Percentiles rank a stretch among this genome's conserved stretches.
Evolutionary conservation across 2,888 invertebrate species (phyloP).

Genomic region (Acanthopleura granulata): DNA sequence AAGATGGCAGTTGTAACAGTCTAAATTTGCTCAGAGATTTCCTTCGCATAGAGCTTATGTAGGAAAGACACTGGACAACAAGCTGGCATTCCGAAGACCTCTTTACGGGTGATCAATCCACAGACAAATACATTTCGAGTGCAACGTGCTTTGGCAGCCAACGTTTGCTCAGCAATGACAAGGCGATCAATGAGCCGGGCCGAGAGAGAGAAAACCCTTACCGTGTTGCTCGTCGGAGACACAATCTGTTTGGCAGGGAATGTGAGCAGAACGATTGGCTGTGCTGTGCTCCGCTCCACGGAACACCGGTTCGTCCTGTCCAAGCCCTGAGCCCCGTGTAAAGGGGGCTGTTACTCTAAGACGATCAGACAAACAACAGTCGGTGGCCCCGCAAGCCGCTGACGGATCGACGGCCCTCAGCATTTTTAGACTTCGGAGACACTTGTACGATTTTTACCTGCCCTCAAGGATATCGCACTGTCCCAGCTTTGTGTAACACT

Average conservation of each 20-base stretch:
- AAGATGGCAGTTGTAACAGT: constrained; percentile 16
- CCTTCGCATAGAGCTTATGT: constrained; percentile 3
- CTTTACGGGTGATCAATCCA: constrained; percentile 17
- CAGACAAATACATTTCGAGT: constrained; percentile 10
- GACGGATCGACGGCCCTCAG: neutral
- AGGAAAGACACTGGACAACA: constrained; percentile 14
- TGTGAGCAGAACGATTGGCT: neutral
- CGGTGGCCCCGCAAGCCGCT: neutral
- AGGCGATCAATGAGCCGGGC: constrained; percentile 5
- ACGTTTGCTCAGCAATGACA: constrained; percentile 1
- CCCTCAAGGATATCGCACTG: neutral
- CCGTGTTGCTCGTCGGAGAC: neutral
- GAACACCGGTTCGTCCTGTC: neutral
- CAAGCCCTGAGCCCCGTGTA: neutral
- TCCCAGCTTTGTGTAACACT: neutral
- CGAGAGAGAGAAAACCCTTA: neutral
- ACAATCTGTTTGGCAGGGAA: constrained; percentile 3
- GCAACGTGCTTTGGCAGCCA: constrained; percentile 10
- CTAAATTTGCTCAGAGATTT: constrained; percentile 19
- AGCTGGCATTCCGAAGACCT: neutral
- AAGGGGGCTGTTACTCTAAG: neutral
- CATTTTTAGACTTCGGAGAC: neutral
- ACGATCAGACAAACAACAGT: neutral
- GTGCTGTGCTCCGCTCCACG: neutral
- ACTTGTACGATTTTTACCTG: neutral